phyloP scores from a whole-genome alignment of 2,797 vertebrate genomes.

The Anolis apletophallus region DNA sequence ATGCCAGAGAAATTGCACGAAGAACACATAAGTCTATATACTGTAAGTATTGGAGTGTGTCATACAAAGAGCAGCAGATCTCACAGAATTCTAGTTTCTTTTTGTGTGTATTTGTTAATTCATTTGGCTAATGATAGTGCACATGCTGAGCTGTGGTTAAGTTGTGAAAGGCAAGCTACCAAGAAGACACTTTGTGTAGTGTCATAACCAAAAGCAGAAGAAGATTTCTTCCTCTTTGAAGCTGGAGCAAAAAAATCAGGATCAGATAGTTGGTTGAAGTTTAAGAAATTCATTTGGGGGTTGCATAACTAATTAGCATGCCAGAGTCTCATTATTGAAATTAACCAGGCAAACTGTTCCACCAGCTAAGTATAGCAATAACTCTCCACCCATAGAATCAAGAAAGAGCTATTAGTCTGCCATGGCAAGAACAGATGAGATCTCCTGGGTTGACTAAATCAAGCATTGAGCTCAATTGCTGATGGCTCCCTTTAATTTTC shows the following conservation, averaged over 20 bases:
- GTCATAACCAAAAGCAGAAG: neutral
- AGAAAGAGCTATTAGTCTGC: too few species aligned
- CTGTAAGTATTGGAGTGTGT: neutral
- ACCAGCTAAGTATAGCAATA: too few species aligned
- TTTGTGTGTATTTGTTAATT: too few species aligned
- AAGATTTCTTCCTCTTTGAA: neutral
- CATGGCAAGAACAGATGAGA: too few species aligned
- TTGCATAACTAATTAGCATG: too few species aligned
- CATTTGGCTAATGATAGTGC: neutral
- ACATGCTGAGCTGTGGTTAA: neutral
- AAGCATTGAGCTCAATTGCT: too few species aligned
- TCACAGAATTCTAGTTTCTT: neutral
- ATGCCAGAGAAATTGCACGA: neutral
- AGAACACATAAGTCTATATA: neutral
- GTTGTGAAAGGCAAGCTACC: neutral
- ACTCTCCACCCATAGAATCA: too few species aligned
- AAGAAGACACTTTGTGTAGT: neutral
- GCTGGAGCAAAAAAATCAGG: neutral
- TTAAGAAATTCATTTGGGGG: neutral
- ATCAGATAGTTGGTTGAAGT: neutral
- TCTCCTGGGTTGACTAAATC: too few species aligned
- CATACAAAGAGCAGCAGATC: neutral
- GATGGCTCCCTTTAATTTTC: too few species aligned
- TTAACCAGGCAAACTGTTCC: too few species aligned
- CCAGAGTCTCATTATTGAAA: too few species aligned